A percentile compares a stretch with the other conserved stretches of the same genome.
phyloP scores from a whole-genome alignment of 1,140 invertebrate species.

The Drosophila arizonae region DNA sequence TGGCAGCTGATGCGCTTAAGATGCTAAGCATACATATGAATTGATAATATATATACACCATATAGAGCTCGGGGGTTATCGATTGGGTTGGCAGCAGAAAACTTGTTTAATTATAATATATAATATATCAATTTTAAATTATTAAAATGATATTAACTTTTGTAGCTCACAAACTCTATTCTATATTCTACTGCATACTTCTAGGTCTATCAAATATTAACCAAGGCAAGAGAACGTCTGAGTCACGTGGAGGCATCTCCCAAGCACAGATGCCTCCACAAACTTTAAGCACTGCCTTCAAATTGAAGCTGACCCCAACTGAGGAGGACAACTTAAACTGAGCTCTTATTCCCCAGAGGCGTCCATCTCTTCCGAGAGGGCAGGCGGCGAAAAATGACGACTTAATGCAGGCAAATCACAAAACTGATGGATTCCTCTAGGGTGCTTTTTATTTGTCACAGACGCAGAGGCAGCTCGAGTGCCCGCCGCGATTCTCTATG shows the following conservation, averaged over 20 bases:
- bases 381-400: conserved; percentile 64
- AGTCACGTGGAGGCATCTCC: not conserved
- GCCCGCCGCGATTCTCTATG: conserved; percentile 52
- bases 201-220: conserved; percentile 7
- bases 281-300: conserved; percentile 23
- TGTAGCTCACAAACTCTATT: too few relatives aligned
- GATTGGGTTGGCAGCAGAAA: not conserved
- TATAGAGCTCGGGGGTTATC: too few relatives aligned
- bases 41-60: conserved; percentile 7
- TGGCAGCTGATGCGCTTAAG: conserved; percentile 5
- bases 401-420: conserved; percentile 73
- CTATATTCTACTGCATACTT: conserved; percentile 34
- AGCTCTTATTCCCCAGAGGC: conserved; percentile 33
- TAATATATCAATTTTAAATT: too few relatives aligned
- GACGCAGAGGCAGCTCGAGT: conserved; percentile 16
- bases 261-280: not conserved
- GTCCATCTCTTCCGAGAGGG: conserved; percentile 2
- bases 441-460: conserved; percentile 68
- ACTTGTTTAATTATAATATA: too few relatives aligned
- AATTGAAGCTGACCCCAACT: conserved; percentile 52
- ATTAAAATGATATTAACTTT: too few relatives aligned
- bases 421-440: conserved; percentile 76
- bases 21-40: conserved; percentile 6
- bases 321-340: conserved; percentile 4
- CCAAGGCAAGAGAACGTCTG: too few relatives aligned